A percentile compares a stretch with the other conserved stretches of the same genome.
phyloP scores from a whole-genome alignment of 2,797 vertebrate genomes.

The Danio jaintianensis region DNA sequence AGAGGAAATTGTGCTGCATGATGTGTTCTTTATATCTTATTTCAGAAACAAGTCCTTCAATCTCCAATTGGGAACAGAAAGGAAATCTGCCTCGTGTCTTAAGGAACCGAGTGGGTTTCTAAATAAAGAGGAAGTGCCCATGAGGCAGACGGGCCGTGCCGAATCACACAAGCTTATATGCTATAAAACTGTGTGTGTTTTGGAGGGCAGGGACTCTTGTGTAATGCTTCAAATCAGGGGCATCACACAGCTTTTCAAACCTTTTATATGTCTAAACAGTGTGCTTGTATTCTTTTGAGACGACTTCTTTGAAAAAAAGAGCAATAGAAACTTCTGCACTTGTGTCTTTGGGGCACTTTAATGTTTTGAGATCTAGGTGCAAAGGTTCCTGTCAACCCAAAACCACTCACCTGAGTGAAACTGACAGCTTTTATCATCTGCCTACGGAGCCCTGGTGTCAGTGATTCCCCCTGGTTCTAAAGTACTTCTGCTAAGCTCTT shows the following conservation, averaged over 20 bases:
- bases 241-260: constrained; percentile 30
- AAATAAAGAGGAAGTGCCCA: constrained; percentile 49
- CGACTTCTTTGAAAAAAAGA: constrained; percentile 27
- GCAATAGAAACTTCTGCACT: constrained; percentile 43
- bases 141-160: constrained; percentile 66
- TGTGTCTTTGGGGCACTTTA: constrained; percentile 63
- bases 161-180: constrained; percentile 75
- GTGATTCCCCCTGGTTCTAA: constrained; percentile 67
- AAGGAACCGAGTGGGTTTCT: constrained; percentile 61
- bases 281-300: constrained; percentile 39
- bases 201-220: constrained; percentile 20
- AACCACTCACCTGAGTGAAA: constrained; percentile 30
- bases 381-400: constrained; percentile 27
- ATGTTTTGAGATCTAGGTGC: constrained; percentile 60
- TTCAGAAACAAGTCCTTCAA: constrained; percentile 74
- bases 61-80: constrained; percentile 66
- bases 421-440: constrained; percentile 52
- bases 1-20: constrained; percentile 75
- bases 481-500: constrained; percentile 24
- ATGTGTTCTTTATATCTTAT: constrained; percentile 76
- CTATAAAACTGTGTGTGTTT: constrained; percentile 60
- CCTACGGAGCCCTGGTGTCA: constrained; percentile 52
- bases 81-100: constrained; percentile 79
- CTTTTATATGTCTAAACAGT: constrained; percentile 45
- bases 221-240: constrained; percentile 34